Evolutionary conservation across 2,113 vertebrate species (phyloP).

Genomic region (Zosterops hypoxanthus): DNA sequence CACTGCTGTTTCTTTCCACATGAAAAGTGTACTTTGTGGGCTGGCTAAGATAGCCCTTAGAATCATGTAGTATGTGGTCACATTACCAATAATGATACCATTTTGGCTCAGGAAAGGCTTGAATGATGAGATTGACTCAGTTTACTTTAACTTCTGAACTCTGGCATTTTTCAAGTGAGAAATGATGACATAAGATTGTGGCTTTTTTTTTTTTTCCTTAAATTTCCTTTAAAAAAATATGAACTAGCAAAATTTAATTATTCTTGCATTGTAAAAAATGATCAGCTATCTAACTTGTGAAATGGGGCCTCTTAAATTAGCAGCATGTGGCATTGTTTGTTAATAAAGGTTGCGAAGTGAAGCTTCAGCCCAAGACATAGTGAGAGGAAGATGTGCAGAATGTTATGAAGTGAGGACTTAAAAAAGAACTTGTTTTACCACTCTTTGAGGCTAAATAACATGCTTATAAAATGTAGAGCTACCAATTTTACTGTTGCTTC

Average conservation of each 20-base stretch:
- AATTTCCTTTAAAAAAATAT: neutral
- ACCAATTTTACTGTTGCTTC: neutral
- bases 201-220: neutral
- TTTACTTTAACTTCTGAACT: neutral
- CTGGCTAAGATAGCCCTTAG: neutral
- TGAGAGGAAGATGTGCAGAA: neutral
- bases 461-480: neutral
- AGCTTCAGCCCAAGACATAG: neutral
- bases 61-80: fast-evolving
- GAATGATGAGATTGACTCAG: neutral
- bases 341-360: neutral
- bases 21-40: neutral
- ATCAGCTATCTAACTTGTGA: neutral
- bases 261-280: neutral
- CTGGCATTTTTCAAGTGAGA: neutral
- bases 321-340: neutral
- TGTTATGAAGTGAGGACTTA: neutral
- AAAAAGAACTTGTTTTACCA: neutral
- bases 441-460: neutral
- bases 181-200: neutral
- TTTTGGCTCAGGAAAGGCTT: neutral
- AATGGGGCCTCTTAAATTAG: neutral
- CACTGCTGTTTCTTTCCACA: neutral
- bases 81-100: neutral
- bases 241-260: neutral